These are phyloP conservation scores for Synodontis membranacea DNA, from an alignment of 2,113 vertebrate species.

Conservation along the genomic window DNA sequence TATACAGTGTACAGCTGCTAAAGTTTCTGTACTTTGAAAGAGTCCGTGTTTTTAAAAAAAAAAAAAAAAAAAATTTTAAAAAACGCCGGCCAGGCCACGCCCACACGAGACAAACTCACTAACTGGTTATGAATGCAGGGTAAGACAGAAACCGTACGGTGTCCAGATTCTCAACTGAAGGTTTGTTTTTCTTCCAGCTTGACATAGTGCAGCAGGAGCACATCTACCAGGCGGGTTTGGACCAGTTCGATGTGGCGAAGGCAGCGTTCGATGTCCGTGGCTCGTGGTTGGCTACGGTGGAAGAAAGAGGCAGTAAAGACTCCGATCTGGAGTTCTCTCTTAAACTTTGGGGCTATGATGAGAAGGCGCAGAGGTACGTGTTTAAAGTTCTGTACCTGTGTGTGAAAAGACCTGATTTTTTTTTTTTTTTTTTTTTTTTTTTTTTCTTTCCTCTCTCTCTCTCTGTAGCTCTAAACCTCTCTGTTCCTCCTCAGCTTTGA, in stretches of 20 bases:
- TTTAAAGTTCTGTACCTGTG: neutral
- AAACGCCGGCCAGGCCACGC: neutral
- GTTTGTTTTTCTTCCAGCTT: constrained; percentile 70
- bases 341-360: constrained; percentile 86
- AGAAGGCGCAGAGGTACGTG: constrained; percentile 83
- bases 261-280: constrained; percentile 77
- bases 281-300: constrained; percentile 89
- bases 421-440: neutral
- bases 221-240: constrained; percentile 79
- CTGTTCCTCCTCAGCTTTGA: constrained; percentile 76
- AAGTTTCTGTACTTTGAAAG: too few relatives aligned
- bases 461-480: neutral
- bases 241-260: constrained; percentile 83
- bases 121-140: neutral
- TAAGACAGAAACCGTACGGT: neutral
- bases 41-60: too few relatives aligned
- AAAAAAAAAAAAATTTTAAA: too few relatives aligned
- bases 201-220: constrained; percentile 94
- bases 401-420: neutral
- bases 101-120: neutral
- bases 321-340: constrained; percentile 80
- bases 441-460: too few relatives aligned
- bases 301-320: constrained; percentile 77
- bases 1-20: too few relatives aligned
- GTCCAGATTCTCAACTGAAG: neutral